Conservation (phyloP, 2,113 vertebrate genomes). For the Cyprinodon tularosa region DNA sequence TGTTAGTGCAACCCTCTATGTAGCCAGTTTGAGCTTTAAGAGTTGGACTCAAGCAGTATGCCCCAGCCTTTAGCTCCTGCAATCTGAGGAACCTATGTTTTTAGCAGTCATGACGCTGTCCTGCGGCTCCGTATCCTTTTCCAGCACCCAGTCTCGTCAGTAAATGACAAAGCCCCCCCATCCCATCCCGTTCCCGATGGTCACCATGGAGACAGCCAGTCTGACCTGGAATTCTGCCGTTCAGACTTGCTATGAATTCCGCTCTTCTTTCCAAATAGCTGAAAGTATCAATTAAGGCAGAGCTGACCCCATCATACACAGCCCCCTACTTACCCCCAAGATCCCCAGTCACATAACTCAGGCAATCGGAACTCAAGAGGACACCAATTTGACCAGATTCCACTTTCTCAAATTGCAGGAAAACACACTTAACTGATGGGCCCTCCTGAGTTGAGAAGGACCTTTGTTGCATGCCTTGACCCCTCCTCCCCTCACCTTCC, state of each 20-base stretch:
- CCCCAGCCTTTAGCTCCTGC: no score
- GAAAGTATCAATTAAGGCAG: conserved; percentile 78
- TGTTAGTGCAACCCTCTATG: no score
- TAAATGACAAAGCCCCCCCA: conserved; percentile 31
- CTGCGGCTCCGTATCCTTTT: conserved; percentile 64
- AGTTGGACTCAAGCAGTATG: no score
- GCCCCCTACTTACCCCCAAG: conserved; percentile 6
- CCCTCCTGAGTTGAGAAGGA: conserved; percentile 65
- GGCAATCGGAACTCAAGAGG: conserved; percentile 66
- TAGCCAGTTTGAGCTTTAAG: no score
- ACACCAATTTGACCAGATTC: conserved; percentile 77
- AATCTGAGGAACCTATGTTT: no score
- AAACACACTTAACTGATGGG: conserved; percentile 74
- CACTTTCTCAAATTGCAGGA: conserved; percentile 76
- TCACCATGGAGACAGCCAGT: conserved; percentile 82
- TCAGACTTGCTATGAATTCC: conserved; percentile 65
- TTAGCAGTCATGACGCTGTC: conserved; percentile 39
- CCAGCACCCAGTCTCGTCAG: conserved; percentile 38
- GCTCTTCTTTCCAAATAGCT: conserved; percentile 54
- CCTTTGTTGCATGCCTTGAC: conserved; percentile 64
- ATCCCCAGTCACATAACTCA: conserved; percentile 44
- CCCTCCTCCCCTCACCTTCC: conserved; percentile 56
- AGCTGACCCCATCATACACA: conserved; percentile 10
- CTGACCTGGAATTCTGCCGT: conserved; percentile 83
- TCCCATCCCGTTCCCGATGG: not conserved